Evolutionary conservation across 2,113 vertebrate genomes (phyloP).

Genomic region (Axis porcinus): DNA sequence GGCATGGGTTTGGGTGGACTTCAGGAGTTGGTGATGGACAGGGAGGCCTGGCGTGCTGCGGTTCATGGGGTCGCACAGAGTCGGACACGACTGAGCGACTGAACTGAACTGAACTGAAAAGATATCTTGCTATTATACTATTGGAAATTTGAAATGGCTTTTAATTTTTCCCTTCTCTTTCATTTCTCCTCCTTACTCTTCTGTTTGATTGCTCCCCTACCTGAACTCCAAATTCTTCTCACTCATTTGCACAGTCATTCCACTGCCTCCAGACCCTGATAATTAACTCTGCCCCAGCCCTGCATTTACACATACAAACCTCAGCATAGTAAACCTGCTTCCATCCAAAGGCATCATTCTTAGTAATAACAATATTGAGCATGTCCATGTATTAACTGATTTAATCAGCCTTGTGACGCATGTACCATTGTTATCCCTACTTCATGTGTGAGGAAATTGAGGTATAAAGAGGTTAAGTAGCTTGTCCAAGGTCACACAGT

Average conservation of each 20-base stretch:
- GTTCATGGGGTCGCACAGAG: no score
- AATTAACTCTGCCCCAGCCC: background rate
- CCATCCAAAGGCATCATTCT: background rate
- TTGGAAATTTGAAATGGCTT: slow-evolving; percentile 2
- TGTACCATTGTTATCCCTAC: background rate
- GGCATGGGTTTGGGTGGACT: no score
- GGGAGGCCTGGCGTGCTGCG: no score
- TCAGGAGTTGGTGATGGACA: no score
- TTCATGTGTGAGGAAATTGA: background rate
- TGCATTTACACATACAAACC: background rate
- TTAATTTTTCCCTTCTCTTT: background rate
- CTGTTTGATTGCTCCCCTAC: background rate
- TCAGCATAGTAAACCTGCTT: background rate
- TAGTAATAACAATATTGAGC: background rate
- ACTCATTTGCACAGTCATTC: background rate
- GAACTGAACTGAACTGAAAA: background rate
- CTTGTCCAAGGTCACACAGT: background rate
- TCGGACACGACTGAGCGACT: no score
- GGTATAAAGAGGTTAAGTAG: background rate
- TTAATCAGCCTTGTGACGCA: background rate
- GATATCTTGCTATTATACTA: background rate
- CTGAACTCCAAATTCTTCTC: background rate
- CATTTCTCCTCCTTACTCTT: background rate
- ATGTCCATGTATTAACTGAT: background rate
- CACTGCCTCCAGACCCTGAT: background rate